These are phyloP conservation scores for Allobates femoralis DNA, from an alignment of 2,797 vertebrate species.

Conservation along the genomic window DNA sequence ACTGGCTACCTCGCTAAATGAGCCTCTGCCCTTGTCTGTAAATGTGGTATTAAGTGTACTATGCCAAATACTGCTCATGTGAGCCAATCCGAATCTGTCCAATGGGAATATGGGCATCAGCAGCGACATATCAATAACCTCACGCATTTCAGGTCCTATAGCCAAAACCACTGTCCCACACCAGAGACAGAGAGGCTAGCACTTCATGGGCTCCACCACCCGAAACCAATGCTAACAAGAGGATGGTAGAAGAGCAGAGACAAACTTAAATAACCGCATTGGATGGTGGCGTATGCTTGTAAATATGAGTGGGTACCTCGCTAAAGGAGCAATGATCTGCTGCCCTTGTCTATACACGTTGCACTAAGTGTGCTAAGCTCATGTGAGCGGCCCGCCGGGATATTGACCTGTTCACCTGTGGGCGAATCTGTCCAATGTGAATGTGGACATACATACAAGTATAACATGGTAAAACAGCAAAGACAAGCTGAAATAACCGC, in stretches of 20 bases:
- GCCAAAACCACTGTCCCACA: background rate
- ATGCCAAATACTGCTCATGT: no score
- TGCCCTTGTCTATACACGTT: no score
- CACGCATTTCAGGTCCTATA: background rate
- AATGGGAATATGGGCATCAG: background rate
- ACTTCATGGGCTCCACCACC: background rate
- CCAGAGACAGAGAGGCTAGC: background rate
- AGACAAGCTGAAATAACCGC: background rate
- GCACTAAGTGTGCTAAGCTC: no score
- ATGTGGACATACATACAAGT: no score
- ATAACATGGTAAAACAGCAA: slow-evolving; percentile 1
- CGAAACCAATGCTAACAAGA: background rate
- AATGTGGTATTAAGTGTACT: no score
- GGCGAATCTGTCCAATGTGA: no score
- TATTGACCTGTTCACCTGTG: no score
- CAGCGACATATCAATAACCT: background rate
- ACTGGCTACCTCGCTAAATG: no score
- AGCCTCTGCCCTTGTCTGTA: no score
- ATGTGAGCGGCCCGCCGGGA: no score
- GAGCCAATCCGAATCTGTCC: background rate
- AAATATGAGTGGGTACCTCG: no score
- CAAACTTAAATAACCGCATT: background rate
- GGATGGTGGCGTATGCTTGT: background rate
- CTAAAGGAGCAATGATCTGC: no score
- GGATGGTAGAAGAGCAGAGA: slow-evolving; percentile 2